Conservation (phyloP, 2,113 vertebrate species). For the Pluvianellus socialis region DNA sequence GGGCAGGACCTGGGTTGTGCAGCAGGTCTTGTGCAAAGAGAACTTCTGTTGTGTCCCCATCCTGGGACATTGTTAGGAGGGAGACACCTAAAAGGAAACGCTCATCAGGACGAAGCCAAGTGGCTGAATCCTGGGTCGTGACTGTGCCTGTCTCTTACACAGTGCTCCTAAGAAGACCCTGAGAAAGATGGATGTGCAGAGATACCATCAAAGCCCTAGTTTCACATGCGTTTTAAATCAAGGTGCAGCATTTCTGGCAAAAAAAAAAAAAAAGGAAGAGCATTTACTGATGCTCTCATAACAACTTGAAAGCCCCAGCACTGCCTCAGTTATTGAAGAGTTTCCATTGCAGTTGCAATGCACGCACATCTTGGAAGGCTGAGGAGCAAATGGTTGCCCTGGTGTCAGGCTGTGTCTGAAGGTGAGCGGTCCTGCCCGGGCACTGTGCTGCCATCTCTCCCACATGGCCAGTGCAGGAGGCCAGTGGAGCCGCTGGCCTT, state of each 20-base stretch:
- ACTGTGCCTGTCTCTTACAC: background rate
- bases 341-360: background rate
- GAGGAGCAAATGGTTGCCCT: background rate
- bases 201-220: background rate
- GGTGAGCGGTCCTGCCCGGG: background rate
- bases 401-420: background rate
- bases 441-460: background rate
- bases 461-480: background rate
- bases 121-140: background rate
- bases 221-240: background rate
- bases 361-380: background rate
- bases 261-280: background rate
- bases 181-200: background rate
- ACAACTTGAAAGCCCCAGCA: background rate
- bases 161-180: background rate
- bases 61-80: background rate
- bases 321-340: background rate
- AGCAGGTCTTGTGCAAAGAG: background rate
- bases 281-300: background rate
- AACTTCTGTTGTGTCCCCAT: background rate
- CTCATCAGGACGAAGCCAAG: background rate
- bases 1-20: background rate
- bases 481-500: background rate
- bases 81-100: background rate
- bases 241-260: background rate